These are phyloP conservation scores for Etheostoma cragini DNA, from an alignment of 2,113 vertebrate genomes.

Conservation along the genomic window DNA sequence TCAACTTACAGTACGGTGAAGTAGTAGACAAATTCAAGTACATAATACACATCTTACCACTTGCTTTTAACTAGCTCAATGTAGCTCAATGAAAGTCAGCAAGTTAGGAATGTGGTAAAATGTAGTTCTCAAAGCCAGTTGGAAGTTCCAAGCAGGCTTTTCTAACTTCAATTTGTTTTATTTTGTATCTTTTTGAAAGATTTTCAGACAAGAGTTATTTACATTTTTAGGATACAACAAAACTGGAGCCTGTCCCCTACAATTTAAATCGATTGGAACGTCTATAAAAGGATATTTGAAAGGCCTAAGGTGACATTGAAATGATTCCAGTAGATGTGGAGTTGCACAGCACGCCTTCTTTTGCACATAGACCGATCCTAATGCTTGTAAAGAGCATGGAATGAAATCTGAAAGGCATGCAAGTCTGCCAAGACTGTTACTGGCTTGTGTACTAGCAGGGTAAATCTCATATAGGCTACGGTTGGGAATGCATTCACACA, in stretches of 20 bases:
- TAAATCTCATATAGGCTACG: background rate
- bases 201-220: background rate
- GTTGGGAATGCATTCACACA: background rate
- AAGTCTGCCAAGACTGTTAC: background rate
- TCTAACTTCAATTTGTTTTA: background rate
- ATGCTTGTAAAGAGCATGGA: background rate
- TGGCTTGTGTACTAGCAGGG: background rate
- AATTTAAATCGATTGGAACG: constrained; percentile 23
- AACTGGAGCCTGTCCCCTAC: background rate
- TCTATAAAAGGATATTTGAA: constrained; percentile 15
- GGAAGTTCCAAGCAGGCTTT: background rate
- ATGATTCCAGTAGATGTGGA: background rate
- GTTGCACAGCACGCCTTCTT: background rate
- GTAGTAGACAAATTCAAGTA: background rate
- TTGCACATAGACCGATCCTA: background rate
- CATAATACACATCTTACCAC: background rate
- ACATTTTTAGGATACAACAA: background rate
- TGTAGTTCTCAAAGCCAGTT: background rate
- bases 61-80: background rate
- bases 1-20: background rate
- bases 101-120: no score
- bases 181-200: background rate
- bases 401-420: background rate
- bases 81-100: background rate
- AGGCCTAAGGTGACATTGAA: background rate